A percentile compares a stretch with the other conserved stretches of the same genome.
Evolutionary conservation across 1,140 invertebrate species (phyloP).

Genomic region (Stenopsyche tienmushanensis): DNA sequence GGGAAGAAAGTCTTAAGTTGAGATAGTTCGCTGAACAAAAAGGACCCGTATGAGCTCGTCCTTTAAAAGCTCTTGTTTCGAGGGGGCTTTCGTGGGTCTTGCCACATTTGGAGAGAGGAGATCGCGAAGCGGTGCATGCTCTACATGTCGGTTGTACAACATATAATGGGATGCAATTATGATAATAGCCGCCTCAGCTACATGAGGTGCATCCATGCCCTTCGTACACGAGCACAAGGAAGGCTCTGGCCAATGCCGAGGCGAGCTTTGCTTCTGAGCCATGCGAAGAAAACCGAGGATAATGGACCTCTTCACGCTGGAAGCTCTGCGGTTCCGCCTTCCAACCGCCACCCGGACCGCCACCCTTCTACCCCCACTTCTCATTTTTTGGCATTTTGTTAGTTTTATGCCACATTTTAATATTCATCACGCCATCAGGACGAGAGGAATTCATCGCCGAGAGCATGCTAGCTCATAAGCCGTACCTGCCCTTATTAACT

Average conservation of each 20-base stretch:
- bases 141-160: constrained; percentile 28
- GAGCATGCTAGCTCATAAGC: neutral
- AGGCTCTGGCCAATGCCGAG: neutral
- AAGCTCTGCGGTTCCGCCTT: constrained; percentile 1
- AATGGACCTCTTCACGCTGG: constrained; percentile 21
- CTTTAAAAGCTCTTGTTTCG: constrained; percentile 3
- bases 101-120: constrained; percentile 6
- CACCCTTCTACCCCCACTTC: constrained; percentile 9
- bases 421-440: constrained; percentile 2
- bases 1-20: neutral
- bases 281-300: constrained; percentile 11
- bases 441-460: neutral
- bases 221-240: constrained; percentile 13
- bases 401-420: neutral
- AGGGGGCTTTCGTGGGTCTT: neutral
- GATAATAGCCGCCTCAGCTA: constrained; percentile 36
- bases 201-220: constrained; percentile 14
- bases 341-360: neutral
- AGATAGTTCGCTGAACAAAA: neutral
- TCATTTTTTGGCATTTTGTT: neutral
- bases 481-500: neutral
- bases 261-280: neutral
- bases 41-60: too few species aligned
- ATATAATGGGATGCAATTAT: constrained; percentile 40
- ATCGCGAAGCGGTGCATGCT: constrained; percentile 16